Evolutionary conservation across 2,888 invertebrate genomes (phyloP).

Genomic region (Atethmia centrago): DNA sequence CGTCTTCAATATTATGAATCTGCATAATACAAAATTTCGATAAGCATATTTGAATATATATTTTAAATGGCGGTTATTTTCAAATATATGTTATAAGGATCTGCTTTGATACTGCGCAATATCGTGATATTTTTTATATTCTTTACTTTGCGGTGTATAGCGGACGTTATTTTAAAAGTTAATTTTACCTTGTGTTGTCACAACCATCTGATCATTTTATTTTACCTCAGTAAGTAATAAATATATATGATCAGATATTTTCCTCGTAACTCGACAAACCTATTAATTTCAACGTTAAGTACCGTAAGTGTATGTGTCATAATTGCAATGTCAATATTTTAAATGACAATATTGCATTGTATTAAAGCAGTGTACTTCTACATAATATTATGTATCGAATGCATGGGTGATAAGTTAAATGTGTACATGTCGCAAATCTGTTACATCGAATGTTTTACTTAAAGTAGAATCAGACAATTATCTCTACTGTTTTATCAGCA

Average conservation of each 20-base stretch:
- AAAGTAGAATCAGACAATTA: constrained; percentile 24
- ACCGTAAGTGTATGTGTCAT: constrained; percentile 9
- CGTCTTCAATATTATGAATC: neutral
- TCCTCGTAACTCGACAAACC: constrained; percentile 21
- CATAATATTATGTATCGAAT: constrained; percentile 26
- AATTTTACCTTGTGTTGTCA: constrained; percentile 18
- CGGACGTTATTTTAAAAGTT: neutral
- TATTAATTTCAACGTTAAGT: constrained; percentile 1
- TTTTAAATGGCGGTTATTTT: constrained; percentile 25
- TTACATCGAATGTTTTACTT: constrained; percentile 40
- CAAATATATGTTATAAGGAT: constrained; percentile 7
- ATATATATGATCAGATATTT: constrained; percentile 31
- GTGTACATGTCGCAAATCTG: constrained; percentile 54
- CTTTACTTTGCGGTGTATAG: constrained; percentile 2
- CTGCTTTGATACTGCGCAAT: constrained; percentile 49
- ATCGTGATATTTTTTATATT: constrained; percentile 8
- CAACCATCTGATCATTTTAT: constrained; percentile 25
- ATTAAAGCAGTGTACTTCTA: constrained; percentile 40
- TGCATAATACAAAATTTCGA: constrained; percentile 3
- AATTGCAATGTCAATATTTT: constrained; percentile 22
- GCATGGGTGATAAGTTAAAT: constrained; percentile 50
- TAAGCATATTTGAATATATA: constrained; percentile 20
- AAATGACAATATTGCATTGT: constrained; percentile 23
- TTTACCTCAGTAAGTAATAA: constrained; percentile 12
- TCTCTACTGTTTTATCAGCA: constrained; percentile 33